Conservation (phyloP, 1,140 invertebrate species). For the Lepidurus packardi region DNA sequence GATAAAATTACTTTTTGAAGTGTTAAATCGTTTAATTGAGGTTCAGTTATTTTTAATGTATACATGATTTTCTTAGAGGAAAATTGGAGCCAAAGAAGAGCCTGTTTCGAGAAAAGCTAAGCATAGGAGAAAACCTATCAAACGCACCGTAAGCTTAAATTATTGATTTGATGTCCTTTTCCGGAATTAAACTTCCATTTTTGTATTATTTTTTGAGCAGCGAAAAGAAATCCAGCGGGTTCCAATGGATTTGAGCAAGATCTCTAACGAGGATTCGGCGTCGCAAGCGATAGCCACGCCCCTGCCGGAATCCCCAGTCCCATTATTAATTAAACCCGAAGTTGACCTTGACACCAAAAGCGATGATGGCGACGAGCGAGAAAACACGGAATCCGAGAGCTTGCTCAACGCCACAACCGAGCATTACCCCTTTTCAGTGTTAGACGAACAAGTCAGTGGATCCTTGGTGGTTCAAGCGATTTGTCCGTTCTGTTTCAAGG, state of each 20-base stretch:
- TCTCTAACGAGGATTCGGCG: not conserved
- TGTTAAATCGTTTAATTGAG: no score
- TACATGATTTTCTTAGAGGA: not conserved
- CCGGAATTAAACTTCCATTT: no score
- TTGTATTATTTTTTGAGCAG: not conserved
- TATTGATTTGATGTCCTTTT: not conserved
- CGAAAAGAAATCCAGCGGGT: not conserved
- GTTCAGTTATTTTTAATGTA: no score
- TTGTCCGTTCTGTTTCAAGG: conserved; percentile 38
- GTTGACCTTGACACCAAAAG: not conserved
- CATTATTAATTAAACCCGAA: conserved; percentile 28
- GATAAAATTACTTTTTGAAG: no score
- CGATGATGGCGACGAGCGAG: conserved; percentile 25
- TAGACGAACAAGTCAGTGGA: conserved; percentile 29
- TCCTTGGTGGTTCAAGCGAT: conserved; percentile 33
- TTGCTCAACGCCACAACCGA: conserved; percentile 20
- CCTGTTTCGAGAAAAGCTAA: not conserved
- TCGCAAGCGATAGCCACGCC: not conserved
- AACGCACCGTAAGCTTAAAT: not conserved
- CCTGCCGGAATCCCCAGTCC: conserved; percentile 24
- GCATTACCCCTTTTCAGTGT: conserved; percentile 34
- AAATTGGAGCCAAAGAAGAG: not conserved
- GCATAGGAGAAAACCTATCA: not conserved
- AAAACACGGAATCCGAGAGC: not conserved
- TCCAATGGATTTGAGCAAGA: conserved; percentile 29